Evolutionary conservation across 2,888 invertebrate genomes (phyloP).

Genomic region (Strigamia crassipes): DNA sequence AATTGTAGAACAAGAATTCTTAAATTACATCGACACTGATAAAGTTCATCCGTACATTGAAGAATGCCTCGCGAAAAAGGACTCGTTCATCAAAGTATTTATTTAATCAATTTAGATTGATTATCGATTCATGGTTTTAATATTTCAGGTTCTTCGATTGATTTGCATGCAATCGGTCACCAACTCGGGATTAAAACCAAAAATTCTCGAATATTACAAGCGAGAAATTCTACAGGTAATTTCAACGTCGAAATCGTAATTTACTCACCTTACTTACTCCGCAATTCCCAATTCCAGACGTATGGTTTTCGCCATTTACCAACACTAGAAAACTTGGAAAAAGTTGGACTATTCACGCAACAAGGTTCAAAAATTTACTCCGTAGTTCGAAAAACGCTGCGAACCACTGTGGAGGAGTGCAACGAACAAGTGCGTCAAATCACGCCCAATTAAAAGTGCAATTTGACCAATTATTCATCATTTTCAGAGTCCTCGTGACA

Average conservation of each 20-base stretch:
- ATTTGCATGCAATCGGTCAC: constrained; percentile 92
- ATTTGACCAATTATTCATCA: background rate
- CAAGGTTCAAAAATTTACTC: constrained; percentile 66
- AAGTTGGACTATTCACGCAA: constrained; percentile 76
- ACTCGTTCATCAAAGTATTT: constrained; percentile 73
- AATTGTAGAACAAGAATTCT: constrained; percentile 86
- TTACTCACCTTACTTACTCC: too few species aligned
- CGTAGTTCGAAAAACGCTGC: constrained; percentile 67
- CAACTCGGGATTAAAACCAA: constrained; percentile 89
- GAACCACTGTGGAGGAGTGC: constrained; percentile 85
- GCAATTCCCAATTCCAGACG: constrained; percentile 64
- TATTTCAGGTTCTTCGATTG: constrained; percentile 71
- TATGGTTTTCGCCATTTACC: constrained; percentile 85
- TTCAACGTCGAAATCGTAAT: background rate
- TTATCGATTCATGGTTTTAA: background rate
- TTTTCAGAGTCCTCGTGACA: constrained; percentile 73
- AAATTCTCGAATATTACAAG: constrained; percentile 77
- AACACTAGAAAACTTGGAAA: constrained; percentile 82
- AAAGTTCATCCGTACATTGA: constrained; percentile 87
- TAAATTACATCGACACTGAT: constrained; percentile 89
- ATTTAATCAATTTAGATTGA: background rate
- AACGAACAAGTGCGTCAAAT: constrained; percentile 68
- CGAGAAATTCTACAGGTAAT: constrained; percentile 68
- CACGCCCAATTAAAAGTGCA: background rate
- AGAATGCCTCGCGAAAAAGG: constrained; percentile 84